Base-by-base conservation (phyloP, 2,113 vertebrate species). In the Lates calcarifer region DNA sequence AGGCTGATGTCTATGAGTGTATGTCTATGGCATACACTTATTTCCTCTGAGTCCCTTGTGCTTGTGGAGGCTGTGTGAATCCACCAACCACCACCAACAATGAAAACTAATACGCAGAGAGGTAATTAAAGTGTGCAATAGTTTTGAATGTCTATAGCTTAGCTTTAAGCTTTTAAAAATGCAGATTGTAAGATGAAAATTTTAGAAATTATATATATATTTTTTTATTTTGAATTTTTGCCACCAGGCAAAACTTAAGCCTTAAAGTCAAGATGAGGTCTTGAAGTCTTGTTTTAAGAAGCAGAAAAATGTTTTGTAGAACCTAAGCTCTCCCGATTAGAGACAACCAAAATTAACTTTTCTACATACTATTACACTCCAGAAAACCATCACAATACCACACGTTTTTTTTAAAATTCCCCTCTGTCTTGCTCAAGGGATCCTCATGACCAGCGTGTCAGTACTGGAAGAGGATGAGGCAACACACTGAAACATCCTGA, bases 401-500 rank as follows among this genome's bases (percentile, higher is more conserved):
- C 14, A 6, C 45, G 41, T 41, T 20, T 60, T 56, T 28, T 37
- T 2, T 29, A 33, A 80, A 49, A 74, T 62, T 58, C 41, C 45
- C 57, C 29, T 17, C 60, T 18, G 65, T 82, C 65, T 71, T n/a
- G 61, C 75, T 58, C 10, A 0, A 43, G 61, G 78, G 45, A 8
- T 63, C 28, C 29, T 14, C 33, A 33, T 47, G 72, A 45, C n/a
- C 37, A 35, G 69, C 3, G 45, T 11, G 14, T 11, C 39, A 14
- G 2, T 41, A 17, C 28, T 35, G 5, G 28, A 53, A 26, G 3
- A 74, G 41, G 63, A 74, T 89, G 86, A 83, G 74, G 83, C 86
- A 90, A 89, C 69, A 31, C 55, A 1, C 55, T 80, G 76, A 71
- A 90, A 90, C 62, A 24, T 33, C 33, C 22, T 24, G 51, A 4